Conservation (phyloP, 2,113 vertebrate genomes). For the Chlamydotis undulata region DNA sequence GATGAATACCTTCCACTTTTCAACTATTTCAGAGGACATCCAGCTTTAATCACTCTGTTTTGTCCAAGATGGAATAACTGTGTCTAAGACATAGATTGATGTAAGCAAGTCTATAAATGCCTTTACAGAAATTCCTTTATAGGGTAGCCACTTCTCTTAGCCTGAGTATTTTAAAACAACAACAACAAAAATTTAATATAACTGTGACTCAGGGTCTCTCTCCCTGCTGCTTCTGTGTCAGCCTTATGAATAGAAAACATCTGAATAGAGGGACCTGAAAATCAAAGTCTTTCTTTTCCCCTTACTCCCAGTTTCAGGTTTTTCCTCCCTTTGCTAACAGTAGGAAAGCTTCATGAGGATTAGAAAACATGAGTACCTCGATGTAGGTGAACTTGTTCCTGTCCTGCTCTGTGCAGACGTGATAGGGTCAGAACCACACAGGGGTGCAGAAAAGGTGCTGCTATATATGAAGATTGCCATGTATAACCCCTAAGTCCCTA, state of each 20-base stretch:
- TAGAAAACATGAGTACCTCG: neutral
- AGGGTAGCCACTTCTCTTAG: neutral
- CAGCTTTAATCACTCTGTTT: neutral
- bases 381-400: neutral
- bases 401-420: neutral
- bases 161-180: neutral
- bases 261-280: neutral
- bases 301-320: neutral
- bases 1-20: neutral
- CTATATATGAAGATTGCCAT: neutral
- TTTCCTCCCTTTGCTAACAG: neutral
- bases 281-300: neutral
- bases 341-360: neutral
- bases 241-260: neutral
- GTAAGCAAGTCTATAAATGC: neutral
- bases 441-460: neutral
- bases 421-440: neutral
- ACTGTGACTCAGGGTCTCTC: neutral
- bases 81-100: neutral
- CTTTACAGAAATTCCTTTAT: neutral
- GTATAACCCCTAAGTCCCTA: neutral
- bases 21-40: neutral
- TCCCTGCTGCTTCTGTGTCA: neutral
- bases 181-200: neutral
- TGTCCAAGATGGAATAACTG: neutral